Conservation (phyloP, 2,888 invertebrate species). For the Lingula anatina region DNA sequence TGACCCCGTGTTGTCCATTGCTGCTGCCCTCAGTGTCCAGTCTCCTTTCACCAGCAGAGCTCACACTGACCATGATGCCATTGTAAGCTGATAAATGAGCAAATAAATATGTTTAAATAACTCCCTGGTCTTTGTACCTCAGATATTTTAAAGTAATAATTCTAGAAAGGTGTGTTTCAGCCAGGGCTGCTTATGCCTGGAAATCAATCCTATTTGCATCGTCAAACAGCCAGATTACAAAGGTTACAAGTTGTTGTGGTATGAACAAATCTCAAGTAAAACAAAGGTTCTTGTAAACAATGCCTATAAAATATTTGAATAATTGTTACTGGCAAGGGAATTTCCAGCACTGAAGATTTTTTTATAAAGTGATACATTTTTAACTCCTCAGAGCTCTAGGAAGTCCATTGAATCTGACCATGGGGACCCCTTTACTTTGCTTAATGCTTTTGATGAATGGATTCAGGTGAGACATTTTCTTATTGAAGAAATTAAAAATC, state of each 20-base stretch:
- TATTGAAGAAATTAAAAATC: too few species aligned
- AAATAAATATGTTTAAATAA: background rate
- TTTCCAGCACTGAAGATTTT: too few species aligned
- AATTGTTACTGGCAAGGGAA: too few species aligned
- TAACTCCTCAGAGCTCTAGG: slow-evolving; percentile 50
- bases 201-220: too few species aligned
- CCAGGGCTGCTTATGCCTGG: too few species aligned
- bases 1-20: slow-evolving; percentile 81
- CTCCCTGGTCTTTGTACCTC: background rate
- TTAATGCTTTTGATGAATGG: slow-evolving; percentile 87
- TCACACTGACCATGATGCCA: slow-evolving; percentile 70
- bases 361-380: too few species aligned
- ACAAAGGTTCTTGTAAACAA: too few species aligned
- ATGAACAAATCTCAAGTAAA: too few species aligned
- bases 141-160: background rate
- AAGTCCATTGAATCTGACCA: slow-evolving; percentile 79
- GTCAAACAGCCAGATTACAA: too few species aligned
- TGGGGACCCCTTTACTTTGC: slow-evolving; percentile 87
- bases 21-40: slow-evolving; percentile 89
- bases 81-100: slow-evolving; percentile 53
- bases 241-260: too few species aligned
- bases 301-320: too few species aligned
- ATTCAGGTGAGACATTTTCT: slow-evolving; percentile 59
- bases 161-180: too few species aligned
- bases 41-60: slow-evolving; percentile 87